These are phyloP conservation scores for Paracentrotus lividus DNA, from an alignment of 53 echinoderm and acorn worm genomes.

Conservation along the genomic window DNA sequence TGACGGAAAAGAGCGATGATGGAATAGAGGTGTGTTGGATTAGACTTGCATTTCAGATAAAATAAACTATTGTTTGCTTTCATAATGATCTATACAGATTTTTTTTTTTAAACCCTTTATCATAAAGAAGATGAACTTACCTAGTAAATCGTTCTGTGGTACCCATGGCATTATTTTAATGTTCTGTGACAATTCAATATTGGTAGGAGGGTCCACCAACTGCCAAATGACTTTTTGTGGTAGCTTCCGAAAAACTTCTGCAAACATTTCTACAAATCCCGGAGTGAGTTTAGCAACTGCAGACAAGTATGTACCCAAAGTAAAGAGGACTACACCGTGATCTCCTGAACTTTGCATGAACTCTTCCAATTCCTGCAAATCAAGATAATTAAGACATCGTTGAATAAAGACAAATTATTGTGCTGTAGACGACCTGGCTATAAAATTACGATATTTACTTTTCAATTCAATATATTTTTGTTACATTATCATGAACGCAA, in stretches of 20 bases:
- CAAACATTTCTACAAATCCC: constrained; percentile 49
- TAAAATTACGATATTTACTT: too few species aligned
- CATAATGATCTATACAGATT: too few species aligned
- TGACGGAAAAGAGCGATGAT: too few species aligned
- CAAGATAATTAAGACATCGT: background rate
- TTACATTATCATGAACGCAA: too few species aligned
- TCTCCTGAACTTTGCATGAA: constrained; percentile 49
- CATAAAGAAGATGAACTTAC: constrained; percentile 1
- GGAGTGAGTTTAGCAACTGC: constrained; percentile 17
- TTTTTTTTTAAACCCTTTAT: too few species aligned
- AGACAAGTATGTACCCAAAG: constrained; percentile 42
- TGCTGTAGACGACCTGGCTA: too few species aligned
- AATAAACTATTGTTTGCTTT: too few species aligned
- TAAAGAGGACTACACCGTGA: constrained; percentile 23
- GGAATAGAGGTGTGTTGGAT: too few species aligned
- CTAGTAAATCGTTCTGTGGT: constrained; percentile 57
- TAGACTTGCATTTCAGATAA: too few species aligned
- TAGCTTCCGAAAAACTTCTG: background rate
- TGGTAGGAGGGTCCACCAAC: constrained; percentile 5
- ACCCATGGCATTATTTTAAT: constrained; percentile 51
- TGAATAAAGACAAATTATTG: too few species aligned
- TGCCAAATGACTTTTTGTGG: constrained; percentile 53
- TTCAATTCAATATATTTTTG: too few species aligned
- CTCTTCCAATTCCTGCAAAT: constrained; percentile 9
- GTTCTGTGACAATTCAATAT: constrained; percentile 32